Evolutionary conservation across 1,140 invertebrate species (phyloP).

Genomic region (Rhopalosiphum padi): DNA sequence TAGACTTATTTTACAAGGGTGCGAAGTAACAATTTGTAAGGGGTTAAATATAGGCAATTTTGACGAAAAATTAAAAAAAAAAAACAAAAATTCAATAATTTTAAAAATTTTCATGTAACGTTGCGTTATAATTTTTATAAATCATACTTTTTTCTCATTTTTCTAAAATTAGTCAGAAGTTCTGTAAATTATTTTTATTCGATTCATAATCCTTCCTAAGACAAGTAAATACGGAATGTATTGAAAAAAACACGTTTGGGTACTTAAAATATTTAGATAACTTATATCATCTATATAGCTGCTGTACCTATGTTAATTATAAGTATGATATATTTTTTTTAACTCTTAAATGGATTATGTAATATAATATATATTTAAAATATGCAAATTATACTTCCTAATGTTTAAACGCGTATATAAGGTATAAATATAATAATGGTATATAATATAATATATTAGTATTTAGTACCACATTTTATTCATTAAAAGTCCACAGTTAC

Average conservation of each 20-base stretch:
- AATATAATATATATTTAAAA: too few species aligned
- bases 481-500: too few species aligned
- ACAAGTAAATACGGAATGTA: neutral
- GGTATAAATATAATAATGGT: too few species aligned
- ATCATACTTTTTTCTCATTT: neutral
- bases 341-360: too few species aligned
- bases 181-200: neutral
- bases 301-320: too few species aligned
- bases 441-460: too few species aligned
- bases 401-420: too few species aligned
- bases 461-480: too few species aligned
- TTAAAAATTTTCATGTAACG: neutral
- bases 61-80: neutral
- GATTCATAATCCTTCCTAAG: neutral
- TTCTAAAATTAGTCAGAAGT: neutral
- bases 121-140: neutral
- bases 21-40: too few species aligned
- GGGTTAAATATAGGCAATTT: neutral
- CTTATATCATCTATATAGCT: neutral
- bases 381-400: too few species aligned
- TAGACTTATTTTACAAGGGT: too few species aligned
- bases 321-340: too few species aligned
- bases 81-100: neutral
- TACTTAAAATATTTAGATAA: slow-evolving; percentile 13
- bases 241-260: neutral